Evolutionary conservation across 2,888 invertebrate species (phyloP).

Genomic region (Xestobium rufovillosum): DNA sequence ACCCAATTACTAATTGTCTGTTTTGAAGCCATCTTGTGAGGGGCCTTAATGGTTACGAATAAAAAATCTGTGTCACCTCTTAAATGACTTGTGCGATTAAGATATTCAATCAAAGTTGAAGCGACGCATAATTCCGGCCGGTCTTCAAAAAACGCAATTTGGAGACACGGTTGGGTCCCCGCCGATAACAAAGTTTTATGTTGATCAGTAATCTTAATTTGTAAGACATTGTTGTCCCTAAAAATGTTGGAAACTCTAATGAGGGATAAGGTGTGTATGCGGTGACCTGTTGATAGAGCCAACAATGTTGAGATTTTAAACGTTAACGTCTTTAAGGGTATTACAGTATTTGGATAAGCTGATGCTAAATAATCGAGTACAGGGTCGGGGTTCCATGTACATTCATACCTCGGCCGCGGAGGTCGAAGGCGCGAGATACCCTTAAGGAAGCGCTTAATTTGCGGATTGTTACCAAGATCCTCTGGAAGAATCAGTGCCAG

Average conservation of each 20-base stretch:
- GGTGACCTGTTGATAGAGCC: conserved; percentile 18
- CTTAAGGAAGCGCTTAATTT: conserved; percentile 24
- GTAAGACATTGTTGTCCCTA: no score
- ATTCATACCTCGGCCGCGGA: conserved; percentile 23
- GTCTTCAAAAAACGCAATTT: no score
- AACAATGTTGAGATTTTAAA: conserved; percentile 24
- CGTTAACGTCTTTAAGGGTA: conserved; percentile 17
- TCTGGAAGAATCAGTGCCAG: conserved; percentile 16
- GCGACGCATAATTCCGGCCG: no score
- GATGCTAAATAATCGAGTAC: conserved; percentile 16
- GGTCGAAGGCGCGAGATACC: conserved; percentile 23
- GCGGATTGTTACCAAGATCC: conserved; percentile 17
- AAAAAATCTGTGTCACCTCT: no score
- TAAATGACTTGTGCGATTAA: no score
- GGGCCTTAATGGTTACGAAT: no score
- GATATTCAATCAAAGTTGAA: no score
- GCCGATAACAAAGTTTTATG: conserved; percentile 15
- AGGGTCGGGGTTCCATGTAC: conserved; percentile 27
- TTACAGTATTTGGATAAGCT: conserved; percentile 5
- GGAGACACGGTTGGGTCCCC: no score
- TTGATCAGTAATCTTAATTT: conserved; percentile 1
- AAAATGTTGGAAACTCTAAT: conserved; percentile 21
- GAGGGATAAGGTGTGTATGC: conserved; percentile 21
- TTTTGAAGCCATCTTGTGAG: no score
- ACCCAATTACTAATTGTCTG: no score